Conservation (phyloP, 2,797 vertebrate species). For the Enteromius viviparus region DNA sequence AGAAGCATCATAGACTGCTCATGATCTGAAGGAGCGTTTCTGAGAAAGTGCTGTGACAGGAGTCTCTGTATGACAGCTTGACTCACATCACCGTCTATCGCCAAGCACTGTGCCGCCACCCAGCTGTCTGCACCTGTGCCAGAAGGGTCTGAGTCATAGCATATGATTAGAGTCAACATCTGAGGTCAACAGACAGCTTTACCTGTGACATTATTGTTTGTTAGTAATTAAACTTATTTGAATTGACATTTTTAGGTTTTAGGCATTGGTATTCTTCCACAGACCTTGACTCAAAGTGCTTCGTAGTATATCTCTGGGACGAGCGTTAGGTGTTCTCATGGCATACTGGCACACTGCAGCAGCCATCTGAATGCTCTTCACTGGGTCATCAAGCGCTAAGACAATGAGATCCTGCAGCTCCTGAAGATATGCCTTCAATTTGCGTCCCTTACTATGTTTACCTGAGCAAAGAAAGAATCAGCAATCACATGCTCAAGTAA, state of each 20-base stretch:
- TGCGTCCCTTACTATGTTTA: conserved; percentile 32
- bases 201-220: not conserved
- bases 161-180: conserved; percentile 3
- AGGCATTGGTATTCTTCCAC: conserved; percentile 19
- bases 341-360: conserved; percentile 75
- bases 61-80: conserved; percentile 74
- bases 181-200: not conserved
- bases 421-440: conserved; percentile 63
- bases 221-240: not conserved
- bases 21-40: conserved; percentile 61
- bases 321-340: conserved; percentile 61
- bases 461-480: conserved; percentile 21
- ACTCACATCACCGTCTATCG: conserved; percentile 69
- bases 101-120: conserved; percentile 79
- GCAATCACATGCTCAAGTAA: not conserved
- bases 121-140: conserved; percentile 74
- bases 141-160: conserved; percentile 54
- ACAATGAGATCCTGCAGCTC: conserved; percentile 66
- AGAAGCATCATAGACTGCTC: conserved; percentile 70
- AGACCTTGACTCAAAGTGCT: conserved; percentile 70
- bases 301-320: conserved; percentile 69
- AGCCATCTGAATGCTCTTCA: conserved; percentile 72
- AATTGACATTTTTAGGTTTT: not conserved
- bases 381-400: conserved; percentile 68
- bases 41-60: conserved; percentile 72